Evolutionary conservation across 2,797 vertebrate genomes (phyloP).

Genomic region (Scyliorhinus canicula): DNA sequence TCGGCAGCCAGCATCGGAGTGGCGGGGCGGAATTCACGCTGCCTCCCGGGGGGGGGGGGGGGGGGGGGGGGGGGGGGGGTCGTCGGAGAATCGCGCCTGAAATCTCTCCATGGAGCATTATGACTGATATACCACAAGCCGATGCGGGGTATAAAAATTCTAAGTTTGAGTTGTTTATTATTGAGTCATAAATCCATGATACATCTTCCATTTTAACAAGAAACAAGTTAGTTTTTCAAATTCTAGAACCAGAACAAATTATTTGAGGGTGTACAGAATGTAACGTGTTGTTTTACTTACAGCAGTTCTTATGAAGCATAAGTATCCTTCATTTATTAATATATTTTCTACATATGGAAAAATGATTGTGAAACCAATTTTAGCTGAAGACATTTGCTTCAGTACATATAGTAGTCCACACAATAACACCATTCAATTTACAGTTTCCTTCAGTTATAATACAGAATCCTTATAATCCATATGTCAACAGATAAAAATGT

Average conservation of each 20-base stretch:
- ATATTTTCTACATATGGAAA: background rate
- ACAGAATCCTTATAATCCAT: constrained; percentile 25
- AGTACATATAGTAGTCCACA: background rate
- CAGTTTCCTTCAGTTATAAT: constrained; percentile 26
- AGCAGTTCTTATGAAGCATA: constrained; percentile 7
- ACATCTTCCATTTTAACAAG: constrained; percentile 30
- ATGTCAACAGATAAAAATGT: background rate
- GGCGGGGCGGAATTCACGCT: no score
- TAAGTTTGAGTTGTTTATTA: constrained; percentile 20
- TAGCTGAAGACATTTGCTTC: background rate
- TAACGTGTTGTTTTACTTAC: background rate
- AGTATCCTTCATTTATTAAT: background rate
- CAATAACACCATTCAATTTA: constrained; percentile 17
- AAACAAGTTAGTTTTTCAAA: background rate
- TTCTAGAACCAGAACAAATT: constrained; percentile 29
- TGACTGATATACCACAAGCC: background rate
- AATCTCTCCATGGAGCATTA: background rate
- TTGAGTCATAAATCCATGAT: constrained; percentile 23
- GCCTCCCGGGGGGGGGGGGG: no score
- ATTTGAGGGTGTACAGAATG: constrained; percentile 20
- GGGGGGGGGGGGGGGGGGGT: no score
- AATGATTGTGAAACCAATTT: constrained; percentile 18
- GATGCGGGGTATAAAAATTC: background rate
- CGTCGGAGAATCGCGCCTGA: no score
- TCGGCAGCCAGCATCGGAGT: no score